These are phyloP conservation scores for Andricus curvator DNA, from an alignment of 2,888 invertebrate species.

Conservation along the genomic window DNA sequence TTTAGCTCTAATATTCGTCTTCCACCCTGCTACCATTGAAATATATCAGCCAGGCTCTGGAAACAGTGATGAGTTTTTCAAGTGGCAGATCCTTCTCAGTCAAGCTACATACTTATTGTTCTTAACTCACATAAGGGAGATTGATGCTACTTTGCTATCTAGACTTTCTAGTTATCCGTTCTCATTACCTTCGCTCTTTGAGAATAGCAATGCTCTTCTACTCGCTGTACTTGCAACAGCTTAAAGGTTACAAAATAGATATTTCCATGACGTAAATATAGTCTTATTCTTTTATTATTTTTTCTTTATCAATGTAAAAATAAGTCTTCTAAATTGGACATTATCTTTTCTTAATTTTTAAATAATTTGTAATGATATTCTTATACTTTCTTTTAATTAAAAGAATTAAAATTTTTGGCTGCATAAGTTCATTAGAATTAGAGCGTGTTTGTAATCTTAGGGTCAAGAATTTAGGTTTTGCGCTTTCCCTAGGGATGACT, in stretches of 20 bases:
- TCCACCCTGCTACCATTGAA: not conserved
- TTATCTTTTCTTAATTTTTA: too few species aligned
- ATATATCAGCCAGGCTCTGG: not conserved
- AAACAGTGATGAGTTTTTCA: constrained; percentile 71
- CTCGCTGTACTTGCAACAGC: not conserved
- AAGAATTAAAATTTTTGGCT: not conserved
- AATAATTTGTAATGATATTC: too few species aligned
- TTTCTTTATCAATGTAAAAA: too few species aligned
- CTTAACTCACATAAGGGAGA: constrained; percentile 59
- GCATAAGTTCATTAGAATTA: not conserved
- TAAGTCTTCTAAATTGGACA: too few species aligned
- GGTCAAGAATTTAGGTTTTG: not conserved
- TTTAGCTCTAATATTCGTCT: not conserved
- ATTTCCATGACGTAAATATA: too few species aligned
- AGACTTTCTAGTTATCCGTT: constrained; percentile 63
- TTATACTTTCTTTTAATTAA: not conserved
- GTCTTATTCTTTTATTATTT: too few species aligned
- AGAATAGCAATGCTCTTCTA: not conserved
- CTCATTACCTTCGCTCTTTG: constrained; percentile 51
- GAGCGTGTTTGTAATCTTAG: not conserved
- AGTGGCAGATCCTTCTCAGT: constrained; percentile 61
- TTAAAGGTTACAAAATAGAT: not conserved
- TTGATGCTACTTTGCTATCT: constrained; percentile 63
- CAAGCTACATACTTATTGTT: constrained; percentile 67
- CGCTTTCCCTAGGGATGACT: constrained; percentile 18